Evolutionary conservation across 1,140 invertebrate genomes (phyloP), one percentile per base, ranked within the genome.

Genomic region (Elymnias hypermnestra): DNA sequence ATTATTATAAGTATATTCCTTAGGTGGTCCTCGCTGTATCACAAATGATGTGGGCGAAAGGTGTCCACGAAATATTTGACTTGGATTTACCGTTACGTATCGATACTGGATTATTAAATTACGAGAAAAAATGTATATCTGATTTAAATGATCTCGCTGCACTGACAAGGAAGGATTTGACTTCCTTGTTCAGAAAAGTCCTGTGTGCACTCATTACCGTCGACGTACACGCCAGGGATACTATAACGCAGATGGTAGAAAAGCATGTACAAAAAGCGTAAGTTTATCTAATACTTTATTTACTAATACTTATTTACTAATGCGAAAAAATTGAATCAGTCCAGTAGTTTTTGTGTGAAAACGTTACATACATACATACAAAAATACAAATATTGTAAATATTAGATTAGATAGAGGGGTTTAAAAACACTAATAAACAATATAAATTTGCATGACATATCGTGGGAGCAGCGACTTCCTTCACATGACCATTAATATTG

Each of bases 191-290:
- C 22, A 83, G 95, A 18, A 91, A 91, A 29, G 89, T 94, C 4
- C 86, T 96, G 0, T 94, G 94, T 47, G 94, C 95, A 8, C 81
- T 97, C 0, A 95, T 97, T 38, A 97, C 94, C 0, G 89, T 96
- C 3, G 94, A 96, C 81, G 94, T 97, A 0, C 94, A 97, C 63
- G 93, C 92, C 4, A 89, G 94, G 64, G 94, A 97, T 68, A 95
- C 93, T 8, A 90, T 96, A 7, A 87, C 89, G 0, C 90, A 91
- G 50, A 88, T 97, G 69, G 90, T 94, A 0, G 88, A 91, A 47
- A 91, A 89, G 43, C 85, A 89, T 66, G 89, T 92, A 0, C 63
- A 76, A 9, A 87, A 83, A 23, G 87, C 89, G 92, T 93, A 66
- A 84, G 83, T 83, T n/a, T n/a, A n/a, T n/a, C n/a, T n/a, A n/a